phyloP scores from a whole-genome alignment of 2,113 vertebrate genomes.

The Callipepla squamata region DNA sequence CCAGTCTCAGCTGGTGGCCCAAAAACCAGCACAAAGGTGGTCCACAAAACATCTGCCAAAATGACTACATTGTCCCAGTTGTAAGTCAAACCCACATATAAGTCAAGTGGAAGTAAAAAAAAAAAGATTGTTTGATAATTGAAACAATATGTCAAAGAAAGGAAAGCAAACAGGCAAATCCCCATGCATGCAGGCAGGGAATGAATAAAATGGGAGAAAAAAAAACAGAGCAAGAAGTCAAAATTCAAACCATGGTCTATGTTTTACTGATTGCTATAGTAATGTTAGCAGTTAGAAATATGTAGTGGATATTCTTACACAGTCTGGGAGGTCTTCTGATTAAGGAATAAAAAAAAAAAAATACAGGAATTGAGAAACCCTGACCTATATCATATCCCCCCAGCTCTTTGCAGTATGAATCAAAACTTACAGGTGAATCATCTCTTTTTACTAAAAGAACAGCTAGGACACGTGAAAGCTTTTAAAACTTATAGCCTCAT shows the following conservation, averaged over 20 bases:
- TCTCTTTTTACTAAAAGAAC: neutral
- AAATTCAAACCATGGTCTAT: neutral
- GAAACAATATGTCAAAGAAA: slow-evolving; percentile 30
- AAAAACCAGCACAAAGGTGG: slow-evolving; percentile 32
- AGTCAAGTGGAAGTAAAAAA: slow-evolving; percentile 35
- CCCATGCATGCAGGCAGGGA: neutral
- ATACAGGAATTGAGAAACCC: neutral
- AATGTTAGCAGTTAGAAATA: neutral
- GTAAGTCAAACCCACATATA: neutral
- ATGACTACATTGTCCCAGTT: neutral
- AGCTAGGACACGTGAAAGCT: neutral
- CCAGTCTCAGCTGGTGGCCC: slow-evolving; percentile 38
- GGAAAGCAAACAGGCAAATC: slow-evolving; percentile 35
- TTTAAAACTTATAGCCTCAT: neutral
- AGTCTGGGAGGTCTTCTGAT: neutral
- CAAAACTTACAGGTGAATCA: neutral
- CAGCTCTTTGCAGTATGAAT: neutral
- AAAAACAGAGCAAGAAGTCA: neutral
- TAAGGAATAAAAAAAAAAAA: neutral
- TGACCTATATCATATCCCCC: neutral
- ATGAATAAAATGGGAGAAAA: neutral
- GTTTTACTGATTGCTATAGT: neutral
- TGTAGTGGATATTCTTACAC: neutral
- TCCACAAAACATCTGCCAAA: neutral
- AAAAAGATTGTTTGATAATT: slow-evolving; percentile 27